Base-by-base conservation (phyloP, 1,140 invertebrate species). In the Gryon sp. region DNA sequence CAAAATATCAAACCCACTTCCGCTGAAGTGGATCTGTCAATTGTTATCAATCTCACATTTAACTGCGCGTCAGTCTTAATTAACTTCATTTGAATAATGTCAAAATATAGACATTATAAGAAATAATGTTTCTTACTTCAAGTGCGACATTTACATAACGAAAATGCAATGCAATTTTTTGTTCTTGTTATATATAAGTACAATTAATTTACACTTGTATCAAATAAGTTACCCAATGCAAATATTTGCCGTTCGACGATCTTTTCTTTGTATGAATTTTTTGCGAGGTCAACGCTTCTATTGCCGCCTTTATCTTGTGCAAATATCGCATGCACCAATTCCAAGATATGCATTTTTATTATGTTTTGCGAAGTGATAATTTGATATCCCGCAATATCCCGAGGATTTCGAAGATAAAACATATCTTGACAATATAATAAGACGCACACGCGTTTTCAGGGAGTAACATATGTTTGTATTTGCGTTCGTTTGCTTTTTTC, bases 291-390 rank as follows among this genome's bases (percentile, higher is more conserved):
- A 74, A 74, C 20, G 70, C 16, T 65, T 65, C 52, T 45, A 57
- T 34, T 18, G 8, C 9, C 45, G 4, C 38, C 11, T 12, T 34
- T 53, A 75, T 75, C 72, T 75, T 41, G 20, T 15, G 38, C 40
- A 75, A 66, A 75, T 75, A 75, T 36, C 62, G 68, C 68, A 68
- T 75, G 72, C 72, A 75, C 53, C 72, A 75, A 75, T 75, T 62
- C 62, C 34, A 32, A 68, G 72, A 68, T 75, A 75, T 62, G 63
- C 72, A 68, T 68, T 75, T 75, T 75, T 75, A 75, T 75, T 75
- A 55, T 63, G 34, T 75, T 68, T 75, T 75, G 46, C 53, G 22
- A 75, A 53, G 62, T 48, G 63, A 68, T 75, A 68, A 62, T 75
- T 68, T 62, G 63, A 75, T 63, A 50, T 32, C 0, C 36, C 68